phyloP scores from a whole-genome alignment of 1,140 invertebrate species.

The Danaus melanippus region DNA sequence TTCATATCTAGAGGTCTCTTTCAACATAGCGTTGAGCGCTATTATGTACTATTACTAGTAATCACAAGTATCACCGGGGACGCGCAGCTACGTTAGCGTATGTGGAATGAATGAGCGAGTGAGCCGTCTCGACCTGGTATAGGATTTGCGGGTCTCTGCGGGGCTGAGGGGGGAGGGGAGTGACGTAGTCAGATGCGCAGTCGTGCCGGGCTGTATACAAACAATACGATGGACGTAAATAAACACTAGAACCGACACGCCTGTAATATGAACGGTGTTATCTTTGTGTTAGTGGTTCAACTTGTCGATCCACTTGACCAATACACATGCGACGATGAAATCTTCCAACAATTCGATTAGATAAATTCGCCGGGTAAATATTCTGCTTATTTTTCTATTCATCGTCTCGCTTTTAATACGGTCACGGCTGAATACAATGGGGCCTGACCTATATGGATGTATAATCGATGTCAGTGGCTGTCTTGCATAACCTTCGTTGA shows the following conservation, averaged over 20 bases:
- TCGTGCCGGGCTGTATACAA: constrained; percentile 70
- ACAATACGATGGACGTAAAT: constrained; percentile 71
- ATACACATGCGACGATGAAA: constrained; percentile 23
- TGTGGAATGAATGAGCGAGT: constrained; percentile 69
- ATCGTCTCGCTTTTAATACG: constrained; percentile 14
- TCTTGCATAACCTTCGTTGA: constrained; percentile 7
- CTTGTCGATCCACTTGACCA: constrained; percentile 34
- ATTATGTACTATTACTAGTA: constrained; percentile 34
- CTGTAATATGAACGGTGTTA: constrained; percentile 55
- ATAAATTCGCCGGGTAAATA: constrained; percentile 17
- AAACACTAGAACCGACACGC: constrained; percentile 59
- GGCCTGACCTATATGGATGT: constrained; percentile 16
- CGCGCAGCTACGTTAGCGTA: constrained; percentile 60
- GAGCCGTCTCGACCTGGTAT: constrained; percentile 55
- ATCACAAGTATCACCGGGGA: constrained; percentile 42
- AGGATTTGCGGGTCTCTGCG: constrained; percentile 53
- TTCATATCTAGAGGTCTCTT: constrained; percentile 56
- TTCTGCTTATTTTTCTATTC: constrained; percentile 17
- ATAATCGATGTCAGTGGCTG: constrained; percentile 13
- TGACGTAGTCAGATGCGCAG: constrained; percentile 67
- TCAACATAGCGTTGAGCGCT: constrained; percentile 59
- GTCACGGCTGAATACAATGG: constrained; percentile 22
- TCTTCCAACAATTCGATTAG: constrained; percentile 22
- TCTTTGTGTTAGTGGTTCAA: constrained; percentile 57
- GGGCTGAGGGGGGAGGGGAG: constrained; percentile 40